Conservation (phyloP, 2,113 vertebrate genomes). For the Lampris megalopsis region DNA sequence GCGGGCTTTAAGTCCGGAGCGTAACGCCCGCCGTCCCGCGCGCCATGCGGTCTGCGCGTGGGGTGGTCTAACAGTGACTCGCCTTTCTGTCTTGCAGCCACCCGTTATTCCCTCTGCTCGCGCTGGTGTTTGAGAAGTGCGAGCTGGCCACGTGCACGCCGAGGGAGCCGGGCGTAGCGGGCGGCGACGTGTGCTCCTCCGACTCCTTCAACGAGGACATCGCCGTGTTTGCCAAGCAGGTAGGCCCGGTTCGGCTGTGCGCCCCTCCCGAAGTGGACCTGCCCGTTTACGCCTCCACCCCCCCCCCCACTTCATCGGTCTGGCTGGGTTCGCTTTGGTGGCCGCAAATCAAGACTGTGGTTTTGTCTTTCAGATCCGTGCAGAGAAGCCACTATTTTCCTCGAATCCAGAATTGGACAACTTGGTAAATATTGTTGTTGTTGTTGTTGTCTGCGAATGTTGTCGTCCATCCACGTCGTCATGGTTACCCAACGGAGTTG, state of each 20-base stretch:
- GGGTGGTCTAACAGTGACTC: constrained; percentile 9
- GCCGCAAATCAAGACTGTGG: too few relatives aligned
- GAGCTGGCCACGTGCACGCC: constrained; percentile 98
- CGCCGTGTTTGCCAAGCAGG: constrained; percentile 96
- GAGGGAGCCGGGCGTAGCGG: constrained; percentile 92
- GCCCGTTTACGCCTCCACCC: too few relatives aligned
- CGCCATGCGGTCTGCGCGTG: too few relatives aligned
- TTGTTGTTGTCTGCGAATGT: too few relatives aligned
- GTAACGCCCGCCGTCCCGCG: too few relatives aligned
- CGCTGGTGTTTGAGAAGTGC: constrained; percentile 98
- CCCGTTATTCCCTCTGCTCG: constrained; percentile 95
- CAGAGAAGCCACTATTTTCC: constrained; percentile 94
- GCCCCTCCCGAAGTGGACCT: too few relatives aligned
- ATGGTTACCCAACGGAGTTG: too few relatives aligned
- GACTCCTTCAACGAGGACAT: constrained; percentile 98
- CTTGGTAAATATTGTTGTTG: constrained; percentile 89
- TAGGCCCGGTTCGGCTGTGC: constrained; percentile 44
- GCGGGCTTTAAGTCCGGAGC: too few relatives aligned
- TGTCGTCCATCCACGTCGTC: too few relatives aligned
- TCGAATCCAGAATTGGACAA: constrained; percentile 95
- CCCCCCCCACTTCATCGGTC: too few relatives aligned
- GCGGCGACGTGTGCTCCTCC: constrained; percentile 96
- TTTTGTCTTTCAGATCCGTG: constrained; percentile 85
- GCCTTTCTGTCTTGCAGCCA: constrained; percentile 83
- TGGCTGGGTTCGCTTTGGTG: too few relatives aligned